These are phyloP conservation scores for Porites lutea DNA, from an alignment of 64 coral and sea anemone species.

Conservation along the genomic window DNA sequence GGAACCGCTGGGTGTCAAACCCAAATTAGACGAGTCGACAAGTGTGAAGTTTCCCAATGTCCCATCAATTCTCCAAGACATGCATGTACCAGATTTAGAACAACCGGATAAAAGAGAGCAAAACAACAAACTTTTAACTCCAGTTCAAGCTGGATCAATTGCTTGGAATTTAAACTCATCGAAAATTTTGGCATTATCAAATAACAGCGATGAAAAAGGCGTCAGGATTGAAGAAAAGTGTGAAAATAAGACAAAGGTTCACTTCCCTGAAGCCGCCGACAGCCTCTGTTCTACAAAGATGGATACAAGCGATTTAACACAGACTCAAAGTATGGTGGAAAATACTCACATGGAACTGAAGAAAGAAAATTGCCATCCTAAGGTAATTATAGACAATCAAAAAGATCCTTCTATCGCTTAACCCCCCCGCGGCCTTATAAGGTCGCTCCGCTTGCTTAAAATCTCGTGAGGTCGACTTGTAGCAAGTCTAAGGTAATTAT, in stretches of 20 bases:
- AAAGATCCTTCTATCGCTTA: too few species aligned
- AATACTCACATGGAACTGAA: neutral
- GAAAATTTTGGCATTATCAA: conserved; percentile 13
- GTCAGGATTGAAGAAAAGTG: neutral
- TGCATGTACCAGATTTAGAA: neutral
- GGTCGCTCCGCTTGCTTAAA: too few species aligned
- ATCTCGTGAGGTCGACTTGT: too few species aligned
- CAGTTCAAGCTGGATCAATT: neutral
- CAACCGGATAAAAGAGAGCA: neutral
- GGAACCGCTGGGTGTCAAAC: neutral
- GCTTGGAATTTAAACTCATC: neutral
- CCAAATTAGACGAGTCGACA: neutral
- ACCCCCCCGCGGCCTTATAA: too few species aligned
- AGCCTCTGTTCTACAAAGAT: neutral
- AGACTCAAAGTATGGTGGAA: neutral
- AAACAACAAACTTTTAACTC: neutral
- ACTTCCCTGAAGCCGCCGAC: neutral
- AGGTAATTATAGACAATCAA: neutral
- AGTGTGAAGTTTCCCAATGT: neutral
- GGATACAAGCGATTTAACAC: neutral
- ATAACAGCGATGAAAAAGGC: neutral
- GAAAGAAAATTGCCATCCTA: conserved; percentile 14
- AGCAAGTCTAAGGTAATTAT: too few species aligned
- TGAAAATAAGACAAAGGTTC: conserved; percentile 15
- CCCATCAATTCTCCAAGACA: neutral